Conservation (phyloP, 2,797 vertebrate species). For the Clarias laeviceps region DNA sequence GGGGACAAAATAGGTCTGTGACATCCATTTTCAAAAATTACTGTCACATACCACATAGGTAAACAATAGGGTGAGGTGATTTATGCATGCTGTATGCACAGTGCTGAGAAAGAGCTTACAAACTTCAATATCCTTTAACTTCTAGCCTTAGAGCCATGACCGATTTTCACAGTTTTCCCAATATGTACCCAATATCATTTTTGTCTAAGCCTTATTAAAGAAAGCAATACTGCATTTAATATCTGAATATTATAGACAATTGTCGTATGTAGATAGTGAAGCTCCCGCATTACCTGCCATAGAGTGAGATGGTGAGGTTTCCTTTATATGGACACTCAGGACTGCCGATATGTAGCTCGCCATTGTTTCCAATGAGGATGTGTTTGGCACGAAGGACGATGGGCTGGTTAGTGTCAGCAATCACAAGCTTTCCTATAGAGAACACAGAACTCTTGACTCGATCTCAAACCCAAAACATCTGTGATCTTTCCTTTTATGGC, state of each 20-base stretch:
- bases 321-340: constrained; percentile 87
- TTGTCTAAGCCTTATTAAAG: background rate
- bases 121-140: background rate
- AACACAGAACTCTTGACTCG: constrained; percentile 26
- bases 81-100: background rate
- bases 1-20: background rate
- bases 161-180: too few species aligned
- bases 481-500: background rate
- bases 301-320: constrained; percentile 84
- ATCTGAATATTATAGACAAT: background rate
- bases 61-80: background rate
- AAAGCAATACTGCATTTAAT: background rate
- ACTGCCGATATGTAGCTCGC: constrained; percentile 88
- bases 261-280: background rate
- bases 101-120: background rate
- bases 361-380: constrained; percentile 86
- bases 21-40: background rate
- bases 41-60: background rate
- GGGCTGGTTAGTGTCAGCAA: constrained; percentile 80
- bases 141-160: background rate
- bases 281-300: constrained; percentile 82
- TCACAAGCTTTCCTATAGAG: constrained; percentile 85
- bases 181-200: background rate
- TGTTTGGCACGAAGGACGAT: constrained; percentile 85
- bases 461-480: background rate